Conservation (phyloP, 2,113 vertebrate species). For the Caloenas nicobarica region DNA sequence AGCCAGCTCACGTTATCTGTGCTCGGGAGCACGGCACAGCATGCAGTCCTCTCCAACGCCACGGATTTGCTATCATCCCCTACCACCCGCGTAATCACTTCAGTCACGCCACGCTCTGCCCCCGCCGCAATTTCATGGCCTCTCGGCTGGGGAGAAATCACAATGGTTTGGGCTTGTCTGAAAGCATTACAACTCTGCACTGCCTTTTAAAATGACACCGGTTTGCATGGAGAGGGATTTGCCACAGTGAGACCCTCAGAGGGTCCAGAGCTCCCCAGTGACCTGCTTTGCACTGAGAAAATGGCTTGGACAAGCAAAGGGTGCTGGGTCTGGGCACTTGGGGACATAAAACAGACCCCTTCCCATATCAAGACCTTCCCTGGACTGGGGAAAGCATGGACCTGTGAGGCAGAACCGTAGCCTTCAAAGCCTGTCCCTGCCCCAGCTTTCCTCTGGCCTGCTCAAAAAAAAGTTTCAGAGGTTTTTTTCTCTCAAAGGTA, state of each 20-base stretch:
- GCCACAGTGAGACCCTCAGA: neutral
- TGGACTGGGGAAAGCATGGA: neutral
- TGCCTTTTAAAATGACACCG: neutral
- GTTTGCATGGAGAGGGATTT: neutral
- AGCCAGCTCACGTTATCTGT: neutral
- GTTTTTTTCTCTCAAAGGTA: neutral
- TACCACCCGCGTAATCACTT: neutral
- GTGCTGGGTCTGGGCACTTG: neutral
- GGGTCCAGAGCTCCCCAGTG: neutral
- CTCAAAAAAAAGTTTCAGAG: neutral
- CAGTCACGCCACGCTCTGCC: neutral
- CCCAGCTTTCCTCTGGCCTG: neutral
- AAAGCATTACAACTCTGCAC: neutral
- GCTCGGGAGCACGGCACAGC: neutral
- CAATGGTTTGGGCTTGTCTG: neutral
- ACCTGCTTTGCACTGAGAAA: neutral
- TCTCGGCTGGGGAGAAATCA: slow-evolving; percentile 14
- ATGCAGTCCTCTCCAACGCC: neutral
- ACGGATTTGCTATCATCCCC: neutral
- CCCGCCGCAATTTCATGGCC: slow-evolving; percentile 30
- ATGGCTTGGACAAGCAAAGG: neutral
- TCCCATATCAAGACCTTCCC: neutral
- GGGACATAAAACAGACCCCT: neutral
- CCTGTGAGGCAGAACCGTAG: neutral
- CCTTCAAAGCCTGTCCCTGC: neutral